Evolutionary conservation across 2,797 vertebrate species (phyloP), one percentile per base, ranked within the genome.

Genomic region (Miopithecus talapoin): DNA sequence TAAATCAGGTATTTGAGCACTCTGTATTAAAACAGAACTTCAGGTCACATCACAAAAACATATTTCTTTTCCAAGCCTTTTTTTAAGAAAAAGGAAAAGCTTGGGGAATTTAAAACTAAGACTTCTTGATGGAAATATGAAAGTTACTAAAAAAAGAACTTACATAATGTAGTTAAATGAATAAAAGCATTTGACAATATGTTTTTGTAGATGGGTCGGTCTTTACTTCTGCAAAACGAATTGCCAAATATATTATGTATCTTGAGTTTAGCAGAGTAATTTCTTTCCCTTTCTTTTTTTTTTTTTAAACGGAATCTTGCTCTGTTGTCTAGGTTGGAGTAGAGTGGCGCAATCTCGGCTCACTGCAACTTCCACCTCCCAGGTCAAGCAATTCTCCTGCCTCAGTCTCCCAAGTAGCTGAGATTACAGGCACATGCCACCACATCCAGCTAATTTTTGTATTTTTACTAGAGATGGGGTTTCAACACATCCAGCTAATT

Each of bases 41-140:
- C 48, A 95, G 83, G 59, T 55, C 36, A 87, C 22, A 88, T 19
- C 70, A 81, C 4, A 93, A 75, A 17, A 91, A 76, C 70, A 57
- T 16, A 86, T 87, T 93, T 97, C 64, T 96, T 95, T 90, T 57
- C 39, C 55, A 96, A 95, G 11, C 8, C 28, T 86, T 97, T 72
- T 68, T 87, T 92, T 36, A 79, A 89, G 86, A 95, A 76, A 86
- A 92, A 94, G 11, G 9, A 64, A 94, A 94, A 85, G 17, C 10
- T 46, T 94, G 39, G 9, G 61, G 17, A 95, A 96, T 96, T 95
- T 13, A 70, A 85, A 92, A 75, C 53, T 85, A 78, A 92, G 13
- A 92, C 36, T 74, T 75, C 43, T 48, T 88, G 9, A 92, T 94
- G 5, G 28, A 88, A 95, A 84, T 92, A 72, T 55, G 33, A 93